These are phyloP conservation scores for Catostomus latipinnis DNA, from an alignment of 2,797 vertebrate species.

Conservation along the genomic window DNA sequence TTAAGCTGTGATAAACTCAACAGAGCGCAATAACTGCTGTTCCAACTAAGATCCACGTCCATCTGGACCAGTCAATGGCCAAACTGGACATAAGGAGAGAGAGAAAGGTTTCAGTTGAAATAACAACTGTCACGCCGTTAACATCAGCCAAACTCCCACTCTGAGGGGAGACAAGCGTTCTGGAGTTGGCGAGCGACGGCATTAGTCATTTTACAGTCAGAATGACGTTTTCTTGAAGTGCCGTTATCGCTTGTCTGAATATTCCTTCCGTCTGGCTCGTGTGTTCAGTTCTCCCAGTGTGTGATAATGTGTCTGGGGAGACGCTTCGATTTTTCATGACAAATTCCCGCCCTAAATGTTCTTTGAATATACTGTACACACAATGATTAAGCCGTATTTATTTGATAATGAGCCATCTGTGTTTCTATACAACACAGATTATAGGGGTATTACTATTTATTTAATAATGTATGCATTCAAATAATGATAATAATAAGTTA, in stretches of 20 bases:
- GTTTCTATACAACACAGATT: neutral
- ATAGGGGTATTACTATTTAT: neutral
- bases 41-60: slow-evolving; percentile 22
- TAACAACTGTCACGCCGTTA: slow-evolving; percentile 40
- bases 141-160: slow-evolving; percentile 54
- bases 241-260: slow-evolving; percentile 18
- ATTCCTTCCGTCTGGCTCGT: slow-evolving; percentile 21
- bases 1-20: too few species aligned
- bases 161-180: slow-evolving; percentile 24
- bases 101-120: slow-evolving; percentile 28
- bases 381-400: neutral
- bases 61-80: slow-evolving; percentile 29
- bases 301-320: neutral
- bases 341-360: neutral
- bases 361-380: neutral
- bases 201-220: slow-evolving; percentile 53
- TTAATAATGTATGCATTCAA: too few species aligned
- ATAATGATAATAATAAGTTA: too few species aligned
- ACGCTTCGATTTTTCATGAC: slow-evolving; percentile 9
- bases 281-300: slow-evolving; percentile 12
- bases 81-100: slow-evolving; percentile 24
- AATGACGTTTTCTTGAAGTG: slow-evolving; percentile 17
- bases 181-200: slow-evolving; percentile 24
- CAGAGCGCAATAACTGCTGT: neutral
- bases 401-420: neutral